Conservation (phyloP, 1,140 invertebrate genomes). For the Zeugodacus cucurbitae region DNA sequence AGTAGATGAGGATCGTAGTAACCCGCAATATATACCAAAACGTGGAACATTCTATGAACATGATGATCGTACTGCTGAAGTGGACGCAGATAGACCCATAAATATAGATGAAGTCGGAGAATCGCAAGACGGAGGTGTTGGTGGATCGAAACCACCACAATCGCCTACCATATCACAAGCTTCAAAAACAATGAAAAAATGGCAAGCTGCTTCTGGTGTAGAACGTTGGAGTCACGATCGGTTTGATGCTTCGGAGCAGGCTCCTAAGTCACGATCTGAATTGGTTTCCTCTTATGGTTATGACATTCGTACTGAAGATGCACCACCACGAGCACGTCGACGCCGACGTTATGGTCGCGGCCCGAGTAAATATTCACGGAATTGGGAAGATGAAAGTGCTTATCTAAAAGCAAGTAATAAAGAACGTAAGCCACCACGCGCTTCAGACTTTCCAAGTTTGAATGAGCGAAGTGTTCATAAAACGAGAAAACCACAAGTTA, state of each 20-base stretch:
- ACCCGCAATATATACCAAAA: slow-evolving; percentile 97
- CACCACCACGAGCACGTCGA: slow-evolving; percentile 85
- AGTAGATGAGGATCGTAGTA: slow-evolving; percentile 93
- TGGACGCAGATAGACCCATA: slow-evolving; percentile 44
- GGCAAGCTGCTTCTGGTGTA: slow-evolving; percentile 65
- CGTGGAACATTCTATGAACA: slow-evolving; percentile 96
- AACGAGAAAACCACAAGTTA: slow-evolving; percentile 44
- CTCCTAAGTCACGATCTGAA: slow-evolving; percentile 89
- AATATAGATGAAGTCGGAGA: slow-evolving; percentile 48
- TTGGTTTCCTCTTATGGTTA: slow-evolving; percentile 91
- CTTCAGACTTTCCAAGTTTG: slow-evolving; percentile 65
- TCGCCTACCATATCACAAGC: slow-evolving; percentile 56
- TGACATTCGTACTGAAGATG: slow-evolving; percentile 93
- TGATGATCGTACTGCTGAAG: slow-evolving; percentile 86
- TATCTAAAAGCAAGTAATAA: slow-evolving; percentile 70
- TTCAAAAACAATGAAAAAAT: slow-evolving; percentile 68
- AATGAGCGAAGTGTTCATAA: slow-evolving; percentile 53
- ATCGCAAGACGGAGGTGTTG: slow-evolving; percentile 50
- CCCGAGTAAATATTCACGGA: slow-evolving; percentile 89
- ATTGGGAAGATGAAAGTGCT: slow-evolving; percentile 92
- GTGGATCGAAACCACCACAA: slow-evolving; percentile 48
- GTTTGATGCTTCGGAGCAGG: slow-evolving; percentile 80
- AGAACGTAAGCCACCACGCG: slow-evolving; percentile 58
- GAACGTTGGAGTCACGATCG: slow-evolving; percentile 91
- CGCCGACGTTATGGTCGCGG: slow-evolving; percentile 88